Evolutionary conservation across 1,140 invertebrate genomes (phyloP).

Genomic region (Arctopsyche grandis): DNA sequence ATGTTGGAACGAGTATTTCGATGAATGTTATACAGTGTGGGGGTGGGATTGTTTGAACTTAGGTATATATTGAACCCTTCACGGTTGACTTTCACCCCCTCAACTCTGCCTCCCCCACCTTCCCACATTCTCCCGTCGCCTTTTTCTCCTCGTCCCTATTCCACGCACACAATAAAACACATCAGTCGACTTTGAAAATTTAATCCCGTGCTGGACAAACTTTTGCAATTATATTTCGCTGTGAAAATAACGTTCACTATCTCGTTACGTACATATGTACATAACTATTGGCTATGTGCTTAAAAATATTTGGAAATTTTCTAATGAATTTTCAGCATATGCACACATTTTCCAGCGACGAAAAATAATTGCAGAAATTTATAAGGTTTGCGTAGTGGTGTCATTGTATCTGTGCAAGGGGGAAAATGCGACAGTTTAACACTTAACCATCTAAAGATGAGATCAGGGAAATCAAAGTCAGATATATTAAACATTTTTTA

Average conservation of each 20-base stretch:
- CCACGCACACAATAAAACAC: slow-evolving; percentile 39
- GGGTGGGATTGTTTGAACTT: background rate
- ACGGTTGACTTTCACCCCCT: background rate
- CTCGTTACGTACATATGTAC: no score
- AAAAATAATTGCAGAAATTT: background rate
- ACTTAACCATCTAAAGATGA: slow-evolving; percentile 13
- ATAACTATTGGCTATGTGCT: no score
- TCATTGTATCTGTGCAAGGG: slow-evolving; percentile 6
- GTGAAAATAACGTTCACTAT: no score
- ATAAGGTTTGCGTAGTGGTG: background rate
- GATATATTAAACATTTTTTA: no score
- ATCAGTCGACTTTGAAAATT: slow-evolving; percentile 27
- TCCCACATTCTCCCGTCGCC: background rate
- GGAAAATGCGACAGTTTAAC: slow-evolving; percentile 13
- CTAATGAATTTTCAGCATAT: no score
- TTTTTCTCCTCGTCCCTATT: background rate
- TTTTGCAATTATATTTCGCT: background rate
- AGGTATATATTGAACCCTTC: background rate
- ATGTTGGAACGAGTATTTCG: slow-evolving; percentile 30
- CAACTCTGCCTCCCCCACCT: background rate
- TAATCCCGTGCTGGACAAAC: background rate
- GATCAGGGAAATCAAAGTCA: slow-evolving; percentile 3
- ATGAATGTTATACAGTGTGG: slow-evolving; percentile 19
- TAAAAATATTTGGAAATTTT: no score
- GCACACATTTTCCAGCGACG: no score